Evolutionary conservation across 2,888 invertebrate species (phyloP), one percentile per base, ranked within the genome.

Genomic region (Epirrita christyi): DNA sequence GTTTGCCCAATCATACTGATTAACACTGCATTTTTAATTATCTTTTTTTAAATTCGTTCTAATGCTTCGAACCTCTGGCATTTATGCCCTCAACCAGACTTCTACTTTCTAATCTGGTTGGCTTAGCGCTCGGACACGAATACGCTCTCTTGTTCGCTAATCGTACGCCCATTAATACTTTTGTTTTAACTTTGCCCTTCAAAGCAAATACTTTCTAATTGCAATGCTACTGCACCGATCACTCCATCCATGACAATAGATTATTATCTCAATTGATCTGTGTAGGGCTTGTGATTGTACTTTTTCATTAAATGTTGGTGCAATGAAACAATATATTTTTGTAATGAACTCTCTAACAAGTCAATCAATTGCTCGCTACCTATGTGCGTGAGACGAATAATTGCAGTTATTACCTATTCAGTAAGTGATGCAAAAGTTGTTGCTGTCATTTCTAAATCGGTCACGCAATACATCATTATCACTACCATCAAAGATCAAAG

Each of bases 41-140:
- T 11, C 34, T 36, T 13, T 34, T 49, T 42, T 34, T 34, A 36
- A 48, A 43, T 57, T 52, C 14, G 40, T 38, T 54, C 61, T 57
- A 62, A 63, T 61, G 63, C 58, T 66, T 67, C 55, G 62, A 59
- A 50, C 49, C 63, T 73, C 67, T 70, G 61, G 72, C 63, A 72
- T 73, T 73, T 68, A 67, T 73, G 77, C 78, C 81, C 78, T 9
- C 80, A 70, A 67, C 73, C 66, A 66, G 70, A 73, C 85, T 85
- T 86, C 85, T 79, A 85, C 89, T 89, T 90, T 89, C 89, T 88
- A 89, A 85, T 85, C 81, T 82, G 74, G 75, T 74, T 69, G 76
- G 78, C 74, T 85, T 82, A 81, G 78, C 80, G 79, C 69, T 78
- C 77, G 81, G 75, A 76, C 80, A 79, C 79, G 80, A 85, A 76